Base-by-base conservation (phyloP, 1,140 invertebrate species). In the Drosophila obscura region DNA sequence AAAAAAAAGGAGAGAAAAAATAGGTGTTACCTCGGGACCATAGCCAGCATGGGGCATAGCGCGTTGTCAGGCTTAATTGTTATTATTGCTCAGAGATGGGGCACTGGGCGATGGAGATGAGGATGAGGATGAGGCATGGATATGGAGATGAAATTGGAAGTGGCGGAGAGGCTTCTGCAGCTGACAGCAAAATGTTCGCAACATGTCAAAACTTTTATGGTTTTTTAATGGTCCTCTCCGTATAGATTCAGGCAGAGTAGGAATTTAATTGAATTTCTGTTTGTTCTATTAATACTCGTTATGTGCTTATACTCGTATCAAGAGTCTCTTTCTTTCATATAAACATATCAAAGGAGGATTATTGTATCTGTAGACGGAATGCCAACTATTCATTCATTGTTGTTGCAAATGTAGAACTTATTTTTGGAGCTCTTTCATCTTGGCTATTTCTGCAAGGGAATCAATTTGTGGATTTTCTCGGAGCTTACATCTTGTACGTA, bases 111-210 rank as follows among this genome's bases (percentile, higher is more conserved):
- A 13, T 50, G 24, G 4, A 8, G 22, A 6, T 35, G 59, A 24
- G 22, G 22, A 22, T 1, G 22, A 22, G 22, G 22, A 24, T 3
- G 22, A 24, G 22, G 22, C 22, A 24, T 24, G 22, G 22, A 24
- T 24, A 55, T 55, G 8, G 16, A 9, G 51, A 7, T 28, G 60
- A 22, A 26, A 51, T 26, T 62, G 59, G 41, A 31, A 57, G 61
- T 41, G 39, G 43, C 61, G 39, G 26, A 52, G 73, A 62, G 43
- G 73, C 73, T 77, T 62, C 64, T 79, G 77, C 56, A 79, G 76
- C 77, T 79, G 77, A 79, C 76, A 79, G 77, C 76, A 45, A 79
- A 79, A 79, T 79, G 77, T 79, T 78, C 76, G 76, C 77, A 78
- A 72, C 76, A 79, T 79, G 77, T 79, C 77, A 79, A 79, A 78